These are phyloP conservation scores for Emmelina monodactyla DNA, from an alignment of 2,888 invertebrate species.

Conservation along the genomic window DNA sequence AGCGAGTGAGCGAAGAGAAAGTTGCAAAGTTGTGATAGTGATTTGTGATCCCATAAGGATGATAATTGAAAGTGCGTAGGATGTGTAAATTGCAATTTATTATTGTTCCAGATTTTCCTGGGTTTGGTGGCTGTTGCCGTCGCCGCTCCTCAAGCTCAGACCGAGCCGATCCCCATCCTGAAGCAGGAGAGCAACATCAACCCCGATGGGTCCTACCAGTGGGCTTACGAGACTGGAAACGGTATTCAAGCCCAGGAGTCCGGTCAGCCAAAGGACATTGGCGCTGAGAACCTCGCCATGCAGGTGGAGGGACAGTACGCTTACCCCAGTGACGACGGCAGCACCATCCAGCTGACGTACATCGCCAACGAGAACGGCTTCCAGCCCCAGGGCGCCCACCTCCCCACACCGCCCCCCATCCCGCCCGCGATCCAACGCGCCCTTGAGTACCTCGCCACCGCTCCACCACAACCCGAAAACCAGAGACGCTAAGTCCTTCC, in stretches of 20 bases:
- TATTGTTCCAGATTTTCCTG: conserved; percentile 41
- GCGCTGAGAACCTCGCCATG: conserved; percentile 55
- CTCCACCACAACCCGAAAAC: conserved; percentile 59
- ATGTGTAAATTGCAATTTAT: conserved; percentile 4
- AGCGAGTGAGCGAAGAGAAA: conserved; percentile 24
- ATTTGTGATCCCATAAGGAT: not conserved
- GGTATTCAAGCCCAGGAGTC: conserved; percentile 67
- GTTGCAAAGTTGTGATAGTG: conserved; percentile 3
- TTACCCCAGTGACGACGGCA: conserved; percentile 71
- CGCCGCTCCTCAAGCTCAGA: conserved; percentile 41
- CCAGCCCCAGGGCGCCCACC: conserved; percentile 69
- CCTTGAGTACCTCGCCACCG: conserved; percentile 70
- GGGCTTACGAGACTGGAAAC: conserved; percentile 69
- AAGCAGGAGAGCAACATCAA: conserved; percentile 58
- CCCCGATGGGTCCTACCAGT: conserved; percentile 69
- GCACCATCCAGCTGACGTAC: conserved; percentile 66
- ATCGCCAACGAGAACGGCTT: conserved; percentile 76
- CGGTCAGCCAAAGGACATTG: conserved; percentile 62
- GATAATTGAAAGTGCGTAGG: not conserved
- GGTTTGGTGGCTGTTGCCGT: conserved; percentile 38
- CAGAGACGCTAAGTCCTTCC: conserved; percentile 21
- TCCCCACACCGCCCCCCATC: conserved; percentile 73
- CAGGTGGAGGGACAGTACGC: conserved; percentile 70
- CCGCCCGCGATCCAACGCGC: conserved; percentile 74
- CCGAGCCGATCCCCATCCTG: conserved; percentile 58